Evolutionary conservation across 2,888 invertebrate species (phyloP).

Genomic region (Ditylenchus weischeri): DNA sequence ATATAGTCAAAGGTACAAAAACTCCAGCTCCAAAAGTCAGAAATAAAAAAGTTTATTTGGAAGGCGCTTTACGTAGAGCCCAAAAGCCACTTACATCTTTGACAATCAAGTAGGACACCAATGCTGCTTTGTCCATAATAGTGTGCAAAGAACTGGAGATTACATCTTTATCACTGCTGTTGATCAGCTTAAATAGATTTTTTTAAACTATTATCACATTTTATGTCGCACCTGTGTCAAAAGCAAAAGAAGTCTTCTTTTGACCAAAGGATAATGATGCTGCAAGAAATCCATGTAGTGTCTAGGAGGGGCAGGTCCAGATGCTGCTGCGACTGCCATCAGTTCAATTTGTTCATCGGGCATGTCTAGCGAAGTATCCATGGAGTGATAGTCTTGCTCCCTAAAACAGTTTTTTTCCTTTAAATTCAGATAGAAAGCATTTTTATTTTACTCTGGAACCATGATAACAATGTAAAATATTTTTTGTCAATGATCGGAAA

Average conservation of each 20-base stretch:
- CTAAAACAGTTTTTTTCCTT: constrained; percentile 4
- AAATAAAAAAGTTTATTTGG: too few species aligned
- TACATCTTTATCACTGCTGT: constrained; percentile 49
- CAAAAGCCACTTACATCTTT: constrained; percentile 28
- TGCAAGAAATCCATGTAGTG: constrained; percentile 37
- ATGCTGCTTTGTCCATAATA: constrained; percentile 51
- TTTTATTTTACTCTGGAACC: too few species aligned
- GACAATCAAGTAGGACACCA: constrained; percentile 54
- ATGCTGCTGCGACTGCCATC: neutral
- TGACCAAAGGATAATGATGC: constrained; percentile 44
- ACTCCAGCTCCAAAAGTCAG: too few species aligned
- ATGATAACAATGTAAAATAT: too few species aligned
- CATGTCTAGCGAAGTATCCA: constrained; percentile 7
- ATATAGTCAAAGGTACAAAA: too few species aligned
- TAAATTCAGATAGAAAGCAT: too few species aligned
- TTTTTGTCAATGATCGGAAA: too few species aligned
- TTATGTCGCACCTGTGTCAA: constrained; percentile 24
- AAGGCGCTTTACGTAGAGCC: too few species aligned
- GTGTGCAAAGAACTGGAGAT: constrained; percentile 52
- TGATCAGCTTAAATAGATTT: constrained; percentile 35
- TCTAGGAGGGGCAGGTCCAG: constrained; percentile 20
- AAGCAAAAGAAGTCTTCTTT: constrained; percentile 42
- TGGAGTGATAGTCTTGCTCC: constrained; percentile 15
- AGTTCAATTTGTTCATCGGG: constrained; percentile 2
- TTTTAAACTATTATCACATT: neutral